Conservation (phyloP, 2,797 vertebrate species). For the Bryconaethiops microstoma region DNA sequence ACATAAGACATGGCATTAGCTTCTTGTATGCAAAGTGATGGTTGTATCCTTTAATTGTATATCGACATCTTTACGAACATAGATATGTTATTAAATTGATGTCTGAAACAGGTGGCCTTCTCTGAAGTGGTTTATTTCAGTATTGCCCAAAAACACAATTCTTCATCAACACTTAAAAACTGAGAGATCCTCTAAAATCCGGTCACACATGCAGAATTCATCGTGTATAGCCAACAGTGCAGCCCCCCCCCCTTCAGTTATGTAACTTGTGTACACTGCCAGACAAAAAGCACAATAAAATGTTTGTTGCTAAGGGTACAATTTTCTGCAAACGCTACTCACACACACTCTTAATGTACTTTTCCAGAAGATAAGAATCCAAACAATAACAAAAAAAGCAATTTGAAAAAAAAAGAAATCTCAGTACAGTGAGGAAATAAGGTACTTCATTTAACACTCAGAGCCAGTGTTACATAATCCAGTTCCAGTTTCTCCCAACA, state of each 20-base stretch:
- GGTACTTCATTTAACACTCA: background rate
- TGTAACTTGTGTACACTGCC: slow-evolving; percentile 10
- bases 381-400: background rate
- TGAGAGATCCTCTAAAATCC: background rate
- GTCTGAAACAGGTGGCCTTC: background rate
- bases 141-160: background rate
- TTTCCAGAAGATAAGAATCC: slow-evolving; percentile 3
- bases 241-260: background rate
- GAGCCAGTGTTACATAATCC: slow-evolving; percentile 7
- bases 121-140: background rate
- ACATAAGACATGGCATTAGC: background rate
- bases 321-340: background rate
- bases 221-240: too few species aligned
- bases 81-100: background rate
- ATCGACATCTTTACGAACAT: too few species aligned
- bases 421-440: background rate
- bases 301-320: background rate
- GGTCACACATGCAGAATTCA: too few species aligned
- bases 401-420: background rate
- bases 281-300: background rate
- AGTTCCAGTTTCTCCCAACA: slow-evolving; percentile 2
- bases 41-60: background rate
- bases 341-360: background rate
- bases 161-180: background rate
- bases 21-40: background rate